Evolutionary conservation across 2,113 vertebrate species (phyloP), one percentile per base, ranked within the genome.

Genomic region (Podarcis muralis): DNA sequence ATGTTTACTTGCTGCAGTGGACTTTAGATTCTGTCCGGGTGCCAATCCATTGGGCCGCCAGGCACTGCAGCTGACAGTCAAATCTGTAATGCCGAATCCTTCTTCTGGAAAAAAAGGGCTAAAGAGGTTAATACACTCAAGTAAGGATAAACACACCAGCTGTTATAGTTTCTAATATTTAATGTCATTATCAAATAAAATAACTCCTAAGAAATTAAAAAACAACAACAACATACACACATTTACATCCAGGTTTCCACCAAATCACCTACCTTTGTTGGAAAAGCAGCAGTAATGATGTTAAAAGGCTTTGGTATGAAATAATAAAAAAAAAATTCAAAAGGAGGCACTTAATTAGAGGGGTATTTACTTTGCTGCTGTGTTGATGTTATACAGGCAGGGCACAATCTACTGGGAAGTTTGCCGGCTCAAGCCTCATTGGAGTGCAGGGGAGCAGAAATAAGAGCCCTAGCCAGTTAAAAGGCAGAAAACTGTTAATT

Each of bases 91-190:
- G 95, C 96, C 83, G 97, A 97, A 97, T 96, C 96, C 97, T 97
- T 98, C 97, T 97, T 96, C 95, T 96, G 96, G 96, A 97, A 97
- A 96, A 96, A 96, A 96, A 37, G 92, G 96, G 96, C 96, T 97
- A 97, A 97, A 97, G 97, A 98, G 97, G 96, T 98, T 98, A 98
- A 98, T 97, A 97, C 97, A 98, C 97, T 98, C 97, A 97, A 98
- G 97, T 97, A 97, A 97, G 97, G 97, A 97, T 97, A 97, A 98
- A 97, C 97, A 98, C 95, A 95, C 97, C 97, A 98, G 97, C 97
- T 98, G 98, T 97, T 98, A 96, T 95, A 96, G 94, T 96, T 97
- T 97, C 97, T 97, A 96, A 97, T 97, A 97, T 97, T 97, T 97
- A 98, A 97, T 97, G 96, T 97, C 97, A 96, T 97, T 97, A 97